phyloP scores from a whole-genome alignment of 2,113 vertebrate species.

The Muntiacus muntjak region DNA sequence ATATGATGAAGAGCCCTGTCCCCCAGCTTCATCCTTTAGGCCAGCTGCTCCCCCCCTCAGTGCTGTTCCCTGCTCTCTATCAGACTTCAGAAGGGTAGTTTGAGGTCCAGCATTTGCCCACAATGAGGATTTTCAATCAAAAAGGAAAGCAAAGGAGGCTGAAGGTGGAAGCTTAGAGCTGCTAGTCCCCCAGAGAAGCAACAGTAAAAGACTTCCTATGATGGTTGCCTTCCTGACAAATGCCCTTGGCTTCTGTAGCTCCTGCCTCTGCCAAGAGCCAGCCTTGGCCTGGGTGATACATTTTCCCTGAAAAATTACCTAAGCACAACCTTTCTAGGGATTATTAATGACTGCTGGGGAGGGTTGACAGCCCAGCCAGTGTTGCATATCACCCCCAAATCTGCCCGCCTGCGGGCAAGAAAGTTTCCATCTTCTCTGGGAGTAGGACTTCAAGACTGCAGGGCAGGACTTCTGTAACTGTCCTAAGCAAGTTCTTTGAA shows the following conservation, averaged over 20 bases:
- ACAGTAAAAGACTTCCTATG: rapidly evolving
- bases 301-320: not conserved
- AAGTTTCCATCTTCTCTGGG: not conserved
- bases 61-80: not conserved
- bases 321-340: not conserved
- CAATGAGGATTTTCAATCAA: not conserved
- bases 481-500: not conserved
- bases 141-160: not conserved
- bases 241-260: not conserved
- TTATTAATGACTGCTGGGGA: not conserved
- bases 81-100: not conserved
- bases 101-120: not conserved
- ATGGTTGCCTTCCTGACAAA: not conserved
- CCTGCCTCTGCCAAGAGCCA: not conserved
- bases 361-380: not conserved
- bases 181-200: not conserved
- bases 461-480: not conserved
- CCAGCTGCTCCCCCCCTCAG: not conserved
- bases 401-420: not conserved
- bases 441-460: not conserved
- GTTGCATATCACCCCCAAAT: not conserved
- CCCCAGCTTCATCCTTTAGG: not conserved
- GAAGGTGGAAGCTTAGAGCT: not conserved
- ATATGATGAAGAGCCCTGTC: not conserved
- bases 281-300: not conserved